These are phyloP conservation scores for Ifrita kowaldi DNA, from an alignment of 2,113 vertebrate species.

Conservation along the genomic window DNA sequence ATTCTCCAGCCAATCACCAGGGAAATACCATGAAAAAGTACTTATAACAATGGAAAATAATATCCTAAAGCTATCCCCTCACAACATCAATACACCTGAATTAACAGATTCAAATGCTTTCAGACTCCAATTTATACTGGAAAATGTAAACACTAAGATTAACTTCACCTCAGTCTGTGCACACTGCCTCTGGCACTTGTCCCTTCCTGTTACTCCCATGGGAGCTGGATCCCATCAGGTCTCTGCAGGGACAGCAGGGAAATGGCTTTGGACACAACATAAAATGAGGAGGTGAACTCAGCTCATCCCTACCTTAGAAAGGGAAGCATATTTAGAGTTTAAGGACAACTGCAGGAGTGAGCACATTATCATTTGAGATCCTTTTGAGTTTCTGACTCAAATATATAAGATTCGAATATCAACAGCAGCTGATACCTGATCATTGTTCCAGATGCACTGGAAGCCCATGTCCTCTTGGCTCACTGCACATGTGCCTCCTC, in stretches of 20 bases:
- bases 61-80: not conserved
- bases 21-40: not conserved
- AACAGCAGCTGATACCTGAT: constrained; percentile 8
- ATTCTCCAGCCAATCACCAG: not conserved
- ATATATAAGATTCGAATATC: not conserved
- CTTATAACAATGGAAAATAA: not conserved
- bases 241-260: not conserved
- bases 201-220: not conserved
- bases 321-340: not conserved
- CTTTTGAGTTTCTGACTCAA: not conserved
- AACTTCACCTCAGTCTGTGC: not conserved
- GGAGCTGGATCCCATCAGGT: not conserved
- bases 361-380: fast-evolving
- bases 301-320: not conserved
- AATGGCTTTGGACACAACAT: not conserved
- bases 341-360: not conserved
- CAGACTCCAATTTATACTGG: not conserved
- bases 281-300: not conserved
- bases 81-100: not conserved
- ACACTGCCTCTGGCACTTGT: not conserved
- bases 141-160: not conserved
- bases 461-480: constrained; percentile 57
- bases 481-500: constrained; percentile 22
- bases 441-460: constrained; percentile 28
- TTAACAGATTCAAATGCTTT: not conserved